A percentile compares a stretch with the other conserved stretches of the same genome.
Conservation (phyloP, 2,113 vertebrate species). For the Suricata suricatta region DNA sequence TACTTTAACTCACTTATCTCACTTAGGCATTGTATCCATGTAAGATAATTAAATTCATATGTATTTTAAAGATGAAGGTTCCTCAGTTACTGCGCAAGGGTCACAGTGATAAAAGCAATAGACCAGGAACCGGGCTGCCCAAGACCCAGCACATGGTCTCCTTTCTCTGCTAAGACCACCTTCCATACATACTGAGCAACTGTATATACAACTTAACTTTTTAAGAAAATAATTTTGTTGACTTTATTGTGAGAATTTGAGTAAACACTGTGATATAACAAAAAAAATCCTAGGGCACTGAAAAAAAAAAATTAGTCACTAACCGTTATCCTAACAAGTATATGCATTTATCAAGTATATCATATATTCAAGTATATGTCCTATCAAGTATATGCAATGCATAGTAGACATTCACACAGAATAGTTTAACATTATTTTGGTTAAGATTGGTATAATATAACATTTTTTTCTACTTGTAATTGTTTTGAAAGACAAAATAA, state of each 20-base stretch:
- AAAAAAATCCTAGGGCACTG: background rate
- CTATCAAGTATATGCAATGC: background rate
- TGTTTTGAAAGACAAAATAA: background rate
- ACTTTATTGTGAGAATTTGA: background rate
- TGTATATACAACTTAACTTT: background rate
- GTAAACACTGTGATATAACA: background rate
- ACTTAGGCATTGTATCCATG: background rate
- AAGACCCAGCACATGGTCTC: accelerated
- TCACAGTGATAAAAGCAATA: background rate
- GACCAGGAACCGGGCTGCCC: accelerated
- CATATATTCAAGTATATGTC: no score
- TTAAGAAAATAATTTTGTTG: background rate
- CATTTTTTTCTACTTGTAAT: background rate
- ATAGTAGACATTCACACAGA: background rate
- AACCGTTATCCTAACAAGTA: background rate
- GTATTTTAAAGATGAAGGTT: background rate
- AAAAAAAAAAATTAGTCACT: background rate
- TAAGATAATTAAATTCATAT: background rate
- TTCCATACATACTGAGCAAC: accelerated
- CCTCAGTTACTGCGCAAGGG: background rate
- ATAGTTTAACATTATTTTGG: background rate
- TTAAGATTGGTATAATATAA: background rate
- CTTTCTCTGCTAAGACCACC: accelerated
- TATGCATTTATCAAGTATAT: background rate
- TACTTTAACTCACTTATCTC: background rate